A percentile compares a stretch with the other conserved stretches of the same genome.
Conservation (phyloP, 1,140 invertebrate genomes). For the Drosophila kepulauana region DNA sequence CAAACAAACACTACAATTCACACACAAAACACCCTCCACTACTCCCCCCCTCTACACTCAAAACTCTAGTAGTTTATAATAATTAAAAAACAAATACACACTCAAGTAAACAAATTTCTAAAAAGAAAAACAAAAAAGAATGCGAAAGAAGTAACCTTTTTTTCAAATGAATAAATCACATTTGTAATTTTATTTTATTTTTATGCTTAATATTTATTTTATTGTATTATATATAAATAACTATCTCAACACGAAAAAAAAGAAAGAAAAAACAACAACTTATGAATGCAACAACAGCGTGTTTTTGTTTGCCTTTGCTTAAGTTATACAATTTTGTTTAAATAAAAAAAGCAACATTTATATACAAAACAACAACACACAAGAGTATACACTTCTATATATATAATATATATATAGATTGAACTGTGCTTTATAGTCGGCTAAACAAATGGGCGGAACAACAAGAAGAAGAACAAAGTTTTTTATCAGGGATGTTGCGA, state of each 20-base stretch:
- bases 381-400: slow-evolving; percentile 42
- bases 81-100: slow-evolving; percentile 33
- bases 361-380: slow-evolving; percentile 36
- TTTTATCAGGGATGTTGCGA: slow-evolving; percentile 65
- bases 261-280: slow-evolving; percentile 23
- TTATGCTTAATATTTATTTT: slow-evolving; percentile 84
- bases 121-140: slow-evolving; percentile 20
- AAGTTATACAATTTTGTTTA: slow-evolving; percentile 75
- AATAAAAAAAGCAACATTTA: slow-evolving; percentile 57
- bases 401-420: slow-evolving; percentile 29
- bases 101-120: slow-evolving; percentile 33
- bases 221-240: slow-evolving; percentile 80
- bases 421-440: slow-evolving; percentile 50
- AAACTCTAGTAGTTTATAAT: slow-evolving; percentile 36
- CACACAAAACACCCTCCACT: slow-evolving; percentile 10
- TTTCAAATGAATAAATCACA: slow-evolving; percentile 67
- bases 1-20: slow-evolving; percentile 15
- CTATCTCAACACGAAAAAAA: slow-evolving; percentile 60
- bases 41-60: slow-evolving; percentile 6
- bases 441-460: slow-evolving; percentile 35
- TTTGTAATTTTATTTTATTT: slow-evolving; percentile 72
- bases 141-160: slow-evolving; percentile 37
- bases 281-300: slow-evolving; percentile 46
- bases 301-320: slow-evolving; percentile 72
- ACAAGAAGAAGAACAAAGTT: slow-evolving; percentile 39